Conservation (phyloP, 2,888 invertebrate genomes). For the Netelia melanura region DNA sequence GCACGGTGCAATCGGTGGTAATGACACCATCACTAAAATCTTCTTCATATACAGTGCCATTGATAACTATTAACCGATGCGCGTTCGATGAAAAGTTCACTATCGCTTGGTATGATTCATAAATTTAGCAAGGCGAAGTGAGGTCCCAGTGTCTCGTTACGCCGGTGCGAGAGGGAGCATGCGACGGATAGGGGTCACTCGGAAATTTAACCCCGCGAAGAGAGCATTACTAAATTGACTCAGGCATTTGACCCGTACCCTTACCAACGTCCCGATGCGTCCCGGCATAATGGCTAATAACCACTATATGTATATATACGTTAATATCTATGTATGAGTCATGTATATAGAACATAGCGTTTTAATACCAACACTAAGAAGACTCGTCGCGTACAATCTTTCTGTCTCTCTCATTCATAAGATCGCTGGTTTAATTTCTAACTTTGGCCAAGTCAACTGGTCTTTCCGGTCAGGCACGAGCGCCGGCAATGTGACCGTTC, state of each 20-base stretch:
- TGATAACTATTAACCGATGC: slow-evolving; percentile 44
- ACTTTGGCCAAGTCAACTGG: slow-evolving; percentile 76
- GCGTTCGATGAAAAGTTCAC: neutral
- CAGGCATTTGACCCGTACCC: slow-evolving; percentile 79
- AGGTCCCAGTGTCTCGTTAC: slow-evolving; percentile 73
- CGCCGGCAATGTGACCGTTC: slow-evolving; percentile 23
- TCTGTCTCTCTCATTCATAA: slow-evolving; percentile 75
- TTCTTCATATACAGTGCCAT: neutral
- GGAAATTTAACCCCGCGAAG: slow-evolving; percentile 79
- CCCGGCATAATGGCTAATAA: slow-evolving; percentile 50
- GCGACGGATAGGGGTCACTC: slow-evolving; percentile 76
- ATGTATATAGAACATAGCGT: slow-evolving; percentile 10
- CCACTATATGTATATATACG: slow-evolving; percentile 20
- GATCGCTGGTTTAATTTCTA: slow-evolving; percentile 76
- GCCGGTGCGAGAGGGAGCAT: slow-evolving; percentile 58
- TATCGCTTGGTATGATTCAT: slow-evolving; percentile 56
- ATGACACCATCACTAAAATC: too few relatives aligned
- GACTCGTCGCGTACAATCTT: slow-evolving; percentile 47
- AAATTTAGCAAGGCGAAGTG: slow-evolving; percentile 71
- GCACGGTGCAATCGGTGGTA: too few relatives aligned
- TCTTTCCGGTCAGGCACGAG: slow-evolving; percentile 76
- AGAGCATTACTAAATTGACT: slow-evolving; percentile 81
- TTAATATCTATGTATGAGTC: slow-evolving; percentile 12
- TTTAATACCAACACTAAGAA: slow-evolving; percentile 18
- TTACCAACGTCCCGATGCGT: slow-evolving; percentile 62